A percentile compares a stretch with the other conserved stretches of the same genome.
These are phyloP conservation scores for Burhinus bistriatus DNA, from an alignment of 2,113 vertebrate genomes.

Conservation along the genomic window DNA sequence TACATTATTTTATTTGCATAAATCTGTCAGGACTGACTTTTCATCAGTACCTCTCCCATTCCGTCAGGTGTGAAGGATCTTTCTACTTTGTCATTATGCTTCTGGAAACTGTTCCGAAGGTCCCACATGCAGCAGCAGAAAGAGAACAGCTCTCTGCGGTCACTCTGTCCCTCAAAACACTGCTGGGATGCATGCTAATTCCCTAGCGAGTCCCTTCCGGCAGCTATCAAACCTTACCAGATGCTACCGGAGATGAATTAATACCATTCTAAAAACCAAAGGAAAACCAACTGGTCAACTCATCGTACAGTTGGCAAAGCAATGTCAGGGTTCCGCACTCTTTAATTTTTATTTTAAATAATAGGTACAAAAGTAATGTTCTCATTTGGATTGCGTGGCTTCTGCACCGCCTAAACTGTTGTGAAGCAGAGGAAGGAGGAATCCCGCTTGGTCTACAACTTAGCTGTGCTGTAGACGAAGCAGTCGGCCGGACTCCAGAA, in stretches of 20 bases:
- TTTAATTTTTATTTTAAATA: background rate
- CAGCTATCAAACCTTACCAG: background rate
- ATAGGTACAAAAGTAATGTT: rapidly evolving
- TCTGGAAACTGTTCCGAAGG: background rate
- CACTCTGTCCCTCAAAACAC: background rate
- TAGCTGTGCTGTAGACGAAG: background rate
- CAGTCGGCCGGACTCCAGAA: background rate
- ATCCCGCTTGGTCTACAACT: background rate
- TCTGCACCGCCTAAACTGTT: background rate
- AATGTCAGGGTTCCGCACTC: background rate
- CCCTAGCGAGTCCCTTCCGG: background rate
- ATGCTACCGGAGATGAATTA: background rate
- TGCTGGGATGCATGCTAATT: background rate
- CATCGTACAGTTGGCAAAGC: background rate
- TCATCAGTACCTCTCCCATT: background rate
- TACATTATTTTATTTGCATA: background rate
- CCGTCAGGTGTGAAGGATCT: background rate
- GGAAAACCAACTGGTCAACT: rapidly evolving
- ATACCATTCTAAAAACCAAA: background rate
- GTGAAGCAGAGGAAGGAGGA: background rate
- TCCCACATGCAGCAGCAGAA: background rate
- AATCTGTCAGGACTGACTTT: background rate
- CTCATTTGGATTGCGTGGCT: background rate
- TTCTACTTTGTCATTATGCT: background rate
- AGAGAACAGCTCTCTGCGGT: too few relatives aligned